These are phyloP conservation scores for Rhincodon typus DNA, from an alignment of 2,797 vertebrate species.

Conservation along the genomic window DNA sequence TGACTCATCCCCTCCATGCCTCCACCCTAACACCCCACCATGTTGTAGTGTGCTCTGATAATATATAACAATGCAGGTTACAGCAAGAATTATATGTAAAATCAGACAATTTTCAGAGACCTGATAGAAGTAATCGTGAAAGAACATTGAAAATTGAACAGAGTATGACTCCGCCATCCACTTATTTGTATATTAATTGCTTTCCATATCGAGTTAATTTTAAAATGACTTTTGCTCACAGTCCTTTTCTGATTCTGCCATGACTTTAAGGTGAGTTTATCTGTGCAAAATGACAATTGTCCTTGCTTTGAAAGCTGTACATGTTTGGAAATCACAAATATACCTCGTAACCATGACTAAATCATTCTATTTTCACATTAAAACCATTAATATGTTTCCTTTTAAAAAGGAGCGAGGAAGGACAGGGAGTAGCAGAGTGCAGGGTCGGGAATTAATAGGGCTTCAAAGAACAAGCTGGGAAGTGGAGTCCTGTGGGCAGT, in stretches of 20 bases:
- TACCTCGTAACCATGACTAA: background rate
- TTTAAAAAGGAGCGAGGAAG: background rate
- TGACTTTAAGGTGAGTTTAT: background rate
- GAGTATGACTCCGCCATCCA: background rate
- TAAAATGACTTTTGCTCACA: background rate
- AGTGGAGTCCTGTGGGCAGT: background rate
- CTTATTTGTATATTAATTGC: background rate
- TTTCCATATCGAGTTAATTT: background rate
- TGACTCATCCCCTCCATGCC: background rate
- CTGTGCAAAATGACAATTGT: background rate
- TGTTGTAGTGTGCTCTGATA: constrained; percentile 1
- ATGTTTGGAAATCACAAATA: background rate
- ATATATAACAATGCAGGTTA: background rate
- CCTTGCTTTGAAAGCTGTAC: background rate
- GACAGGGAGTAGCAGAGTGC: background rate
- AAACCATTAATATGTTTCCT: background rate
- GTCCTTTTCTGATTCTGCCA: background rate
- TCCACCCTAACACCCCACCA: background rate
- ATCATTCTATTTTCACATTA: background rate
- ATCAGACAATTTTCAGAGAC: background rate
- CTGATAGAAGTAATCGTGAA: background rate
- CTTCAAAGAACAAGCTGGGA: background rate
- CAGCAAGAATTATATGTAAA: background rate
- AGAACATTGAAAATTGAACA: background rate
- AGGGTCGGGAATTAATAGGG: background rate